Percentiles rank a stretch among this genome's conserved stretches.
Evolutionary conservation across 2,113 vertebrate genomes (phyloP).

Genomic region (Dolichallabes microphthalmus): DNA sequence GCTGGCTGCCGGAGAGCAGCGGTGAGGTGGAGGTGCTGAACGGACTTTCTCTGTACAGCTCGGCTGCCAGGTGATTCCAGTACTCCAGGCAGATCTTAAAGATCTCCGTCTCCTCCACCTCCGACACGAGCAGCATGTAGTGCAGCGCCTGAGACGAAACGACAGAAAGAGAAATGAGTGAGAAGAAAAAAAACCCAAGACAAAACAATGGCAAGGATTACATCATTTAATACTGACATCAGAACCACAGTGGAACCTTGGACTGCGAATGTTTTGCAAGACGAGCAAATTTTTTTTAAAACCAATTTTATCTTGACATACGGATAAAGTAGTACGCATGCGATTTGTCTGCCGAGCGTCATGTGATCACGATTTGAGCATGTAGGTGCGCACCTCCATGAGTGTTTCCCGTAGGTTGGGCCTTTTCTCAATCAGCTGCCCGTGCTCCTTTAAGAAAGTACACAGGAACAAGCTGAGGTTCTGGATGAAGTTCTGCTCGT

Average conservation of each 20-base stretch:
- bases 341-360: no score
- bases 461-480: slow-evolving; percentile 96
- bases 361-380: no score
- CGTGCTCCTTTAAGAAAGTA: slow-evolving; percentile 95
- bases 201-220: neutral
- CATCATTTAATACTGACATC: neutral
- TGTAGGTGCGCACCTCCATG: slow-evolving; percentile 81
- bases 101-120: slow-evolving; percentile 97
- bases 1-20: slow-evolving; percentile 84
- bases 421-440: slow-evolving; percentile 89
- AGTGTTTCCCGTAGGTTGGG: slow-evolving; percentile 88
- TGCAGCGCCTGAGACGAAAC: slow-evolving; percentile 83
- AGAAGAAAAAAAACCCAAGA: no score
- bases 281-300: no score
- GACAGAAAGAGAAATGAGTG: neutral
- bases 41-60: slow-evolving; percentile 92
- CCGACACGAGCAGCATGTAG: slow-evolving; percentile 93
- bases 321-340: no score
- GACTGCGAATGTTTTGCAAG: no score
- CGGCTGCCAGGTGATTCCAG: slow-evolving; percentile 95
- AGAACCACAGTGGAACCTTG: neutral
- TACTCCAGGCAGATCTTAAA: slow-evolving; percentile 98
- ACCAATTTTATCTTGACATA: no score
- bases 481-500: slow-evolving; percentile 97
- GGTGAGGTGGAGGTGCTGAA: slow-evolving; percentile 91